Evolutionary conservation across 1,140 invertebrate genomes (phyloP), one percentile per base, ranked within the genome.

Genomic region (Belonocnema kinseyi): DNA sequence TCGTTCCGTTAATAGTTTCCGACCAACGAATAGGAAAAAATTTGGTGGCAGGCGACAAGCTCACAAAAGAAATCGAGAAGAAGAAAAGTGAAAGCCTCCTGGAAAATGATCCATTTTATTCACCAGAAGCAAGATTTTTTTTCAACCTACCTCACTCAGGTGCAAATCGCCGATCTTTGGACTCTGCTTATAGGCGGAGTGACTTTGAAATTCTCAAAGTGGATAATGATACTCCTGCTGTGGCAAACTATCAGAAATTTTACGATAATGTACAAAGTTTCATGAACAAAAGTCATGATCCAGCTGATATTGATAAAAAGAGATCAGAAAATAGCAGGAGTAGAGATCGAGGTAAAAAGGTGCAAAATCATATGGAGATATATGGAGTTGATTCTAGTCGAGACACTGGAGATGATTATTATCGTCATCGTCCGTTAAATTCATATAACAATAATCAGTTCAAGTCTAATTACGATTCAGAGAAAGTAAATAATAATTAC

Each of bases 191-290:
- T 7, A 77, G 76, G 5, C 84, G 82, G 50, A 88, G 86, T 77
- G 87, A 89, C n/a, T 90, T 92, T 73, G 91, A 92, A 71, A 58
- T 91, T 33, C 80, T 91, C 0, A 91, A 91, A 82, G 88, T 92
- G 21, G 87, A 77, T 12, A 90, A 90, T 51, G 81, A 88, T 17
- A 91, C 90, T 0, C 89, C 90, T 2, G 82, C 83, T 0, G 78
- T 92, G 2, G 89, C 89, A 12, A 89, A 89, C 82, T 92, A 91
- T 51, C 81, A 88, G 0, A 82, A 88, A 3, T 88, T 89, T 56
- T 90, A 90, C 70, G 84, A 90, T 0, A 86, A 85, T 17, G 46
- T 80, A 10, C 80, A 84, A 56, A 70, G 16, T 16, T 77, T 71
- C 50, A 76, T 82, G 16, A 82, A 86, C 71, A 61, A 81, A 11